Conservation (phyloP, 2,797 vertebrate species). For the Chiloscyllium punctatum region DNA sequence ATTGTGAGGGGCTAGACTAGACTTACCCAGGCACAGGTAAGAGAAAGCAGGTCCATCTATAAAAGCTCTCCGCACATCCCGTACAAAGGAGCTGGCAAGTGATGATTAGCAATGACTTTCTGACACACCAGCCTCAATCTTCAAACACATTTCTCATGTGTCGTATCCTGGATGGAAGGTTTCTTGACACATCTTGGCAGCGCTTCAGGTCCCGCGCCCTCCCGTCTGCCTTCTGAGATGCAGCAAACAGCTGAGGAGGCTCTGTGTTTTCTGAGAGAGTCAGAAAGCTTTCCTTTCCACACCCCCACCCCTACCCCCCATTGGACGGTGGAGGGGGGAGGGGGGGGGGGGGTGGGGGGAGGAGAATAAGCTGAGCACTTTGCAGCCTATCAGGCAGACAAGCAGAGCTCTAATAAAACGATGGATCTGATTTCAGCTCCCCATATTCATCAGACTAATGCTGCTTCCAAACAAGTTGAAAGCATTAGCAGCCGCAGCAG, state of each 20-base stretch:
- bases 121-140: neutral
- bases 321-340: no score
- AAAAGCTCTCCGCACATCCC: neutral
- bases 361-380: neutral
- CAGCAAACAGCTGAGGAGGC: neutral
- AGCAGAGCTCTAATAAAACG: neutral
- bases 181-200: neutral
- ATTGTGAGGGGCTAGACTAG: neutral
- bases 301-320: neutral
- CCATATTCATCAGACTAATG: slow-evolving; percentile 33
- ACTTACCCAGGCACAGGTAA: neutral
- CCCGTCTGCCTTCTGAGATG: neutral
- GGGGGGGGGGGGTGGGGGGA: neutral
- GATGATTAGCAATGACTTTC: neutral
- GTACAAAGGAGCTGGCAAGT: no score
- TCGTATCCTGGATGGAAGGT: neutral
- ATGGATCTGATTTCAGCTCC: neutral
- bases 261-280: neutral
- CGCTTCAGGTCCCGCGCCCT: neutral
- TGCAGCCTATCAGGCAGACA: neutral
- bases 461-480: neutral
- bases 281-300: neutral
- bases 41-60: neutral
- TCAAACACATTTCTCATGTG: neutral
- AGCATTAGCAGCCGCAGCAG: slow-evolving; percentile 18